A percentile compares a stretch with the other conserved stretches of the same genome.
These are phyloP conservation scores for Periphyllus acericola DNA, from an alignment of 2,888 invertebrate species.

Conservation along the genomic window DNA sequence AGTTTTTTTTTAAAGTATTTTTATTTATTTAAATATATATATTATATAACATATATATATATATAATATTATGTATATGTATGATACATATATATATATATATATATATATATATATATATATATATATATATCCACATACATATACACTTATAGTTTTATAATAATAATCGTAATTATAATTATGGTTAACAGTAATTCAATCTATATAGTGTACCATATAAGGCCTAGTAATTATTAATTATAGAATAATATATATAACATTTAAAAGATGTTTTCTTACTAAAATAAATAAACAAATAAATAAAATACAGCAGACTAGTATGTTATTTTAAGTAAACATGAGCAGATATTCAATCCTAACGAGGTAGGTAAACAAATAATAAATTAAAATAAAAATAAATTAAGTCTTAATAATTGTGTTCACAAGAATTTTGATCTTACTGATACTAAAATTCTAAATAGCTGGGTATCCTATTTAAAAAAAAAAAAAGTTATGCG, in stretches of 20 bases:
- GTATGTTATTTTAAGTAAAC: constrained; percentile 50
- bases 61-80: constrained; percentile 40
- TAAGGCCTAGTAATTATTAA: constrained; percentile 33
- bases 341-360: constrained; percentile 60
- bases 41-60: constrained; percentile 23
- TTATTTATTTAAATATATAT: constrained; percentile 31
- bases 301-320: constrained; percentile 61
- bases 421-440: constrained; percentile 24
- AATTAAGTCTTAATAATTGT: constrained; percentile 48
- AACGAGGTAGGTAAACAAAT: constrained; percentile 59
- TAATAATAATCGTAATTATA: constrained; percentile 42
- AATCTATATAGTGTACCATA: constrained; percentile 56
- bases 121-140: constrained; percentile 25
- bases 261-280: constrained; percentile 31
- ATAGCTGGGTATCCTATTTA: not conserved
- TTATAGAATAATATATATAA: constrained; percentile 46
- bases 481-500: constrained; percentile 32
- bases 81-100: constrained; percentile 21
- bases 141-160: constrained; percentile 17
- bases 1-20: constrained; percentile 39
- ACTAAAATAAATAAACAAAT: constrained; percentile 57
- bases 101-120: constrained; percentile 29
- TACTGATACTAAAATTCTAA: constrained; percentile 37
- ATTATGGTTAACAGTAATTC: constrained; percentile 49
- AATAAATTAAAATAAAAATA: constrained; percentile 53